These are phyloP conservation scores for Melanotaenia maccullochi DNA, from an alignment of 2,797 vertebrate genomes.

Conservation along the genomic window DNA sequence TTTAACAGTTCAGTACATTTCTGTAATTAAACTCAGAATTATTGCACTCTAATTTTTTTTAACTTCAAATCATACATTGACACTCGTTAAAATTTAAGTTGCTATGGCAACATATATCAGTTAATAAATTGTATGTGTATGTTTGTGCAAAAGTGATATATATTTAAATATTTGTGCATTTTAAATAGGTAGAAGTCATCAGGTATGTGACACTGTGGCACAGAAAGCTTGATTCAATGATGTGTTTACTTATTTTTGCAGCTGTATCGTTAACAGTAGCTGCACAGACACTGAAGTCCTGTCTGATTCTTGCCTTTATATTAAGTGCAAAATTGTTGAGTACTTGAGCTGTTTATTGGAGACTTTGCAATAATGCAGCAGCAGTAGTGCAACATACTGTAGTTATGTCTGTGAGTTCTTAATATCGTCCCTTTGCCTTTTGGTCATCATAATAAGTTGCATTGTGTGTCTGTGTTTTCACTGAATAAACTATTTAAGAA, in stretches of 20 bases:
- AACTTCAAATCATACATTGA: background rate
- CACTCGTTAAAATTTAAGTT: background rate
- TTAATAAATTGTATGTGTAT: background rate
- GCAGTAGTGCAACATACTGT: background rate
- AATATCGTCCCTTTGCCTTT: background rate
- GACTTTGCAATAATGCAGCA: background rate
- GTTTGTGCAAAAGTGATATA: background rate
- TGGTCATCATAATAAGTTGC: background rate
- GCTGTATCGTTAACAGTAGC: background rate
- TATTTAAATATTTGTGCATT: background rate
- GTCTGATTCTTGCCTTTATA: background rate
- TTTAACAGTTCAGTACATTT: background rate
- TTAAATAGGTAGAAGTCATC: background rate
- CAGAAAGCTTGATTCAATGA: background rate
- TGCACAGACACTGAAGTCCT: background rate
- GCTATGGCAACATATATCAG: background rate
- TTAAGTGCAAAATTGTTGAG: background rate
- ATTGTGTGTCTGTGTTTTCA: background rate
- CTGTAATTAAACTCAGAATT: background rate
- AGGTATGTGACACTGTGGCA: background rate
- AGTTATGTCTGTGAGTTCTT: background rate
- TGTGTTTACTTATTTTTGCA: too few species aligned
- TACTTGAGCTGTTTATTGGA: background rate
- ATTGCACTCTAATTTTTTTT: background rate
- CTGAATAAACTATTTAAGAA: background rate